phyloP scores from a whole-genome alignment of 2,888 invertebrate genomes.

The Hydrotaea diabolus region DNA sequence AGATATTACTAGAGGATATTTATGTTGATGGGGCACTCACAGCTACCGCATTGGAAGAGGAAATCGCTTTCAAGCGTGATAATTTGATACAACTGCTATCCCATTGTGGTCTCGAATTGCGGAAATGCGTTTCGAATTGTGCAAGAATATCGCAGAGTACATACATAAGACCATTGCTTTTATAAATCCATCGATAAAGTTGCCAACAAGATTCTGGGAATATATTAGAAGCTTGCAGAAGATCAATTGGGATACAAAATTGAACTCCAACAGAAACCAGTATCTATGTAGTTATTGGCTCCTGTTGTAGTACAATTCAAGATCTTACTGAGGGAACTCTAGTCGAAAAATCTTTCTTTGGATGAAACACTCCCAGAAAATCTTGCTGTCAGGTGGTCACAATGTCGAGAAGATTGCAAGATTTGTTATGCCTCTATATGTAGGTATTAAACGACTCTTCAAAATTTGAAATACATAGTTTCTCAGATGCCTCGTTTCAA shows the following conservation, averaged over 20 bases:
- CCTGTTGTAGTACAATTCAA: no score
- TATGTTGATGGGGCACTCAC: conserved; percentile 66
- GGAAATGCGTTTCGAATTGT: conserved; percentile 37
- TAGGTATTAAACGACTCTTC: not conserved
- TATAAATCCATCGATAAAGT: conserved; percentile 5
- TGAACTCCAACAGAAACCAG: no score
- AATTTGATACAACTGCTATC: no score
- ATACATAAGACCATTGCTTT: not conserved
- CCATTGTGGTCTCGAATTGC: conserved; percentile 3
- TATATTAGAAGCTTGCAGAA: not conserved
- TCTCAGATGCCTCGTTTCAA: conserved; percentile 37
- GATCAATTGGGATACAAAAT: conserved; percentile 13
- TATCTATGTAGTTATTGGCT: no score
- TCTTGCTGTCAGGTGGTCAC: not conserved
- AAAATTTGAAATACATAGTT: conserved; percentile 23
- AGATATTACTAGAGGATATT: conserved; percentile 53
- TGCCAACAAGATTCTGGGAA: conserved; percentile 21
- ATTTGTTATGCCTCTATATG: not conserved
- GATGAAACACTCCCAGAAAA: conserved; percentile 34
- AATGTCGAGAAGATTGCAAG: conserved; percentile 6
- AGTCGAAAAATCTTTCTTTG: conserved; percentile 9
- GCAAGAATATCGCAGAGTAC: not conserved
- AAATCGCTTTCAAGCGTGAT: not conserved
- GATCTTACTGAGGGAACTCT: no score
- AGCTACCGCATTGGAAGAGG: conserved; percentile 42